These are phyloP conservation scores for Lycodopsis pacificus DNA, from an alignment of 2,797 vertebrate species.

Conservation along the genomic window DNA sequence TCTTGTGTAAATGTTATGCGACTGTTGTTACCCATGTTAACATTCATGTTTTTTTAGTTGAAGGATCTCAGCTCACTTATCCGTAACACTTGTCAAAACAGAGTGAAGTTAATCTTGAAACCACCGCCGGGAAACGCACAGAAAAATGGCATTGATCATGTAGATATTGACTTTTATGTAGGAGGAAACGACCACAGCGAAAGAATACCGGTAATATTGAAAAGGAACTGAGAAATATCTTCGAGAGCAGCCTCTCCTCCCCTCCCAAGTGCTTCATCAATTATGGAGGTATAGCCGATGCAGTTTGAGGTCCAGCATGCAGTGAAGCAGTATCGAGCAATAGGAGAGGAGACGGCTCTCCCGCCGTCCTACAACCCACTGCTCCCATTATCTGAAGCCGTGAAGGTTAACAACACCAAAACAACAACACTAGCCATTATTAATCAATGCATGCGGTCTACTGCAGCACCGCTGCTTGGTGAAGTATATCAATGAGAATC, in stretches of 20 bases:
- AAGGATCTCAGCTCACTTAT: slow-evolving; percentile 9
- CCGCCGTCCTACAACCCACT: slow-evolving; percentile 35
- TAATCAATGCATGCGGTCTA: slow-evolving; percentile 50
- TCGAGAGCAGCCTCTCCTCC: slow-evolving; percentile 20
- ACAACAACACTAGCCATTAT: slow-evolving; percentile 38
- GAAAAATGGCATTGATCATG: slow-evolving; percentile 29
- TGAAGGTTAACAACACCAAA: slow-evolving; percentile 56
- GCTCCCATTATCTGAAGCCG: slow-evolving; percentile 47
- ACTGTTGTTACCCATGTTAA: slow-evolving; percentile 23
- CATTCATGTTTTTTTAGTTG: slow-evolving; percentile 24
- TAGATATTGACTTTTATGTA: slow-evolving; percentile 15
- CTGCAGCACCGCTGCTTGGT: slow-evolving; percentile 28
- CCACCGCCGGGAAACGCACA: background rate
- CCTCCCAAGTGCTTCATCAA: slow-evolving; percentile 62
- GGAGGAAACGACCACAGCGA: slow-evolving; percentile 29
- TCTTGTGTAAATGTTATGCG: slow-evolving; percentile 41
- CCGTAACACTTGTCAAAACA: background rate
- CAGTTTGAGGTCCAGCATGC: slow-evolving; percentile 51
- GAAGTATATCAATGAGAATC: slow-evolving; percentile 35
- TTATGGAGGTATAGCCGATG: slow-evolving; percentile 60
- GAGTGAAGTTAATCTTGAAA: slow-evolving; percentile 19
- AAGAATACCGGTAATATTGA: slow-evolving; percentile 28
- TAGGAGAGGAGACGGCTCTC: slow-evolving; percentile 50
- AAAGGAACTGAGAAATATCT: slow-evolving; percentile 48
- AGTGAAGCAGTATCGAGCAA: slow-evolving; percentile 60